phyloP scores from a whole-genome alignment of 2,888 invertebrate genomes.

The Dicranocentrus wangi region DNA sequence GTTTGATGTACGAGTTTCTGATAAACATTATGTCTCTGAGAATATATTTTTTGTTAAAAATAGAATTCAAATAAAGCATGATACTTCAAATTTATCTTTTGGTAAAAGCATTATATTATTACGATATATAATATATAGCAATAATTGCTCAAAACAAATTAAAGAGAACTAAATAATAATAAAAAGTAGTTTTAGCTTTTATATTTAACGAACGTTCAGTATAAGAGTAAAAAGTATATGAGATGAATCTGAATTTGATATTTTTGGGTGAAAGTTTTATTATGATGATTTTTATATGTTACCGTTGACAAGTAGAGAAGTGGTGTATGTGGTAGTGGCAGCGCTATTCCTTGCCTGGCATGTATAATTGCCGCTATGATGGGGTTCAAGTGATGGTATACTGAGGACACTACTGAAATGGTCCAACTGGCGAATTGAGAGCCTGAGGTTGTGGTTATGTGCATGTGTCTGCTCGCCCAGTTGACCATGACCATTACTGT shows the following conservation, averaged over 20 bases:
- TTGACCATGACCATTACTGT: conserved; percentile 48
- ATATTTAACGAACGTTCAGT: too few relatives aligned
- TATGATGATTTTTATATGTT: conserved; percentile 69
- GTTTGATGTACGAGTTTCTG: conserved; percentile 22
- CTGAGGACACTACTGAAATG: conserved; percentile 79
- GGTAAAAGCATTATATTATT: conserved; percentile 39
- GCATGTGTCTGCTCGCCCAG: conserved; percentile 57
- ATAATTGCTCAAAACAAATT: conserved; percentile 8
- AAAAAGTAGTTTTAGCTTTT: background rate
- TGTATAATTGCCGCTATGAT: conserved; percentile 78
- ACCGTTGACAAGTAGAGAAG: conserved; percentile 78
- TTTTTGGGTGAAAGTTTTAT: conserved; percentile 23
- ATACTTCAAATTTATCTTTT: conserved; percentile 22
- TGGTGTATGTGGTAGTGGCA: conserved; percentile 76
- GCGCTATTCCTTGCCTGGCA: conserved; percentile 77
- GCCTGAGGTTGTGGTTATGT: conserved; percentile 74
- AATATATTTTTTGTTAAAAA: conserved; percentile 19
- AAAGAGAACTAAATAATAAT: conserved; percentile 14
- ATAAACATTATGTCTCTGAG: background rate
- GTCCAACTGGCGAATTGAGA: conserved; percentile 79
- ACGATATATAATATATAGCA: conserved; percentile 27
- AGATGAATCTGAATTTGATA: background rate
- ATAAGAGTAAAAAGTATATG: too few relatives aligned
- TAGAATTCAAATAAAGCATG: conserved; percentile 27
- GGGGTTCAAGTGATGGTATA: conserved; percentile 77